Base-by-base conservation (phyloP, 1,140 invertebrate species). In the Drosophila hydei region DNA sequence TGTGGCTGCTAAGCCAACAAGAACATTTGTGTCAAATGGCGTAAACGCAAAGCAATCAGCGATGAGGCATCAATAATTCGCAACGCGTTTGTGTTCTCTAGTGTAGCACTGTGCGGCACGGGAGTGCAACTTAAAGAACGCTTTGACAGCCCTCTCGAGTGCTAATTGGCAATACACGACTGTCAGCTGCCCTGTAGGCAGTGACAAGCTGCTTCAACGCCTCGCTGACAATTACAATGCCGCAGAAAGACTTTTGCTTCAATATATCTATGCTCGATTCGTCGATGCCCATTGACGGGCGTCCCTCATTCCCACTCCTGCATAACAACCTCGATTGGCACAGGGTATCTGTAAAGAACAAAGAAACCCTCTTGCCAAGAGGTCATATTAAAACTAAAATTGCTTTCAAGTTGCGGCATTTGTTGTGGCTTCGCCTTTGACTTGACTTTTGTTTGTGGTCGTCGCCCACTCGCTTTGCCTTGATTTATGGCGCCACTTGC, bases 11-110 rank as follows among this genome's bases (percentile, higher is more conserved):
- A 63, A 54, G 38, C 25, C 16, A 60, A 45, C 30, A 38, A 33
- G 47, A 68, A 64, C 59, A 77, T 70, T 79, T 87, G 81, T 77
- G 70, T 85, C 81, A 85, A 85, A 85, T 85, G 80, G 80, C 65
- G 69, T 68, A 79, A 85, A 69, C 77, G 81, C 77, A 77, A 84
- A 85, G 80, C 81, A 85, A 85, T 85, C 81, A 80, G 81, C 81
- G 75, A 87, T 77, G 81, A 75, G 74, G 81, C 81, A 85, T 87
- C 81, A 85, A 85, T 85, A 85, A 85, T 87, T 85, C 81, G 68
- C 54, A 87, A 75, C 81, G 81, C 77, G 77, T 80, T 87, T 69
- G 40, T 60, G 47, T 52, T 38, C 6, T 40, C 18, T 8, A 59
- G 25, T 45, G 40, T 47, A 38, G 16, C 40, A 40, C 56, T 40